These are phyloP conservation scores for Bombyx mandarina DNA, from an alignment of 1,140 invertebrate species.

Conservation along the genomic window DNA sequence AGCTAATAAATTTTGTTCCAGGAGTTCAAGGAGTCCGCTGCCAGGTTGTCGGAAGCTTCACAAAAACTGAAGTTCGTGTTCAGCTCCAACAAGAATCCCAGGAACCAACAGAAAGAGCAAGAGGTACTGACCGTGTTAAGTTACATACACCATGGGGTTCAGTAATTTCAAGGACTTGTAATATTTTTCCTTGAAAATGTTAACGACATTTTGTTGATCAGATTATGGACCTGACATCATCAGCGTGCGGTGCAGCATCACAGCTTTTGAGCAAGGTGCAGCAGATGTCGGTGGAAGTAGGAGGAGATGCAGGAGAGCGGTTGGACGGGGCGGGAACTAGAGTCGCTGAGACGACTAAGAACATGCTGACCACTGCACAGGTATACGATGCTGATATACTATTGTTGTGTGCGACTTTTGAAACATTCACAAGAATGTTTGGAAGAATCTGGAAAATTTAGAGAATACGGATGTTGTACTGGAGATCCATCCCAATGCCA, in stretches of 20 bases:
- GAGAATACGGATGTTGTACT: no score
- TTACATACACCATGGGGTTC: neutral
- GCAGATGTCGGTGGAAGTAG: constrained; percentile 13
- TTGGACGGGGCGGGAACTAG: constrained; percentile 14
- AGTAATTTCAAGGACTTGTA: neutral
- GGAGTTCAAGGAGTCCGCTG: constrained; percentile 8
- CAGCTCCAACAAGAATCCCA: neutral
- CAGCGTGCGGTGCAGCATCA: constrained; percentile 15
- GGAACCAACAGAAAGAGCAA: neutral
- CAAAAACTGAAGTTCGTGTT: constrained; percentile 8
- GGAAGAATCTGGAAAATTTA: no score
- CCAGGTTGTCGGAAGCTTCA: constrained; percentile 10
- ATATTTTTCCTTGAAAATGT: neutral
- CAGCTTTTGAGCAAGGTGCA: constrained; percentile 16
- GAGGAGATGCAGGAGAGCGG: constrained; percentile 4
- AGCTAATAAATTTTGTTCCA: constrained; percentile 1
- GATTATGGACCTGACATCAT: constrained; percentile 18
- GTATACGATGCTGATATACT: constrained; percentile 3
- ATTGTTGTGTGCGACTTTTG: no score
- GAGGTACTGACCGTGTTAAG: neutral
- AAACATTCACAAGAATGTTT: no score
- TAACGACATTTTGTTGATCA: constrained; percentile 3
- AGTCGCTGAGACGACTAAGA: constrained; percentile 21
- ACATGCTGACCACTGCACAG: constrained; percentile 22
- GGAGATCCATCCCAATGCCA: no score